A percentile compares a stretch with the other conserved stretches of the same genome.
phyloP scores from a whole-genome alignment of 1,140 invertebrate species.

The Idris sp. region DNA sequence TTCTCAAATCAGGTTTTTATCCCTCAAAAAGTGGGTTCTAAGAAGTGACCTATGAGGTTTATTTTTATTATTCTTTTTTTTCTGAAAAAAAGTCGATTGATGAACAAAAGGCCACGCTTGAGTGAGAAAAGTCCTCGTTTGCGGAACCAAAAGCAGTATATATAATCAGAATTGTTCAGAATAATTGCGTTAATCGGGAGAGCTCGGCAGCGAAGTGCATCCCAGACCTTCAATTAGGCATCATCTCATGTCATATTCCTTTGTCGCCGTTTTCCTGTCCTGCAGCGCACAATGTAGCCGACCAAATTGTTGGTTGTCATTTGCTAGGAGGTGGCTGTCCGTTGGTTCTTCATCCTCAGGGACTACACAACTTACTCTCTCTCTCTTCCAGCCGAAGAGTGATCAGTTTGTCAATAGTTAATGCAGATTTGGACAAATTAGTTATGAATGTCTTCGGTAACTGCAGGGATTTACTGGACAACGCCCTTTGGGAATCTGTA shows the following conservation, averaged over 20 bases:
- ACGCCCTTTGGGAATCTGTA: too few species aligned
- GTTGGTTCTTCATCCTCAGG: slow-evolving; percentile 4
- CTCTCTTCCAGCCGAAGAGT: slow-evolving; percentile 4
- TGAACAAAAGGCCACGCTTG: not conserved
- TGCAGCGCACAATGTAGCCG: slow-evolving; percentile 26
- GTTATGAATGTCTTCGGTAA: slow-evolving; percentile 5
- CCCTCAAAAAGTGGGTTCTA: too few species aligned
- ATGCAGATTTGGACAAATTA: slow-evolving; percentile 11
- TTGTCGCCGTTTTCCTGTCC: slow-evolving; percentile 49
- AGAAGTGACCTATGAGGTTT: too few species aligned
- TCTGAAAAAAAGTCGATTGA: too few species aligned
- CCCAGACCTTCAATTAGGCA: slow-evolving; percentile 39
- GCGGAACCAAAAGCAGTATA: slow-evolving; percentile 16
- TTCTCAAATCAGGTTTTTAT: too few species aligned
- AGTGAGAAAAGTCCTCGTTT: slow-evolving; percentile 30
- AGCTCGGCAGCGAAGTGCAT: slow-evolving; percentile 24
- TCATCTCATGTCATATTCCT: slow-evolving; percentile 50
- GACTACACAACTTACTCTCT: slow-evolving; percentile 8
- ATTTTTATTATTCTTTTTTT: too few species aligned
- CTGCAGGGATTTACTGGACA: slow-evolving; percentile 1
- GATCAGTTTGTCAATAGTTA: slow-evolving; percentile 39
- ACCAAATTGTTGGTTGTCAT: slow-evolving; percentile 48
- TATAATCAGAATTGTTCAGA: slow-evolving; percentile 43
- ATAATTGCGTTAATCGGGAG: slow-evolving; percentile 34
- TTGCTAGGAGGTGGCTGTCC: slow-evolving; percentile 16